Percentiles rank a stretch among this genome's conserved stretches.
phyloP scores from a whole-genome alignment of 2,888 invertebrate species.

The Cybosia mesomella region DNA sequence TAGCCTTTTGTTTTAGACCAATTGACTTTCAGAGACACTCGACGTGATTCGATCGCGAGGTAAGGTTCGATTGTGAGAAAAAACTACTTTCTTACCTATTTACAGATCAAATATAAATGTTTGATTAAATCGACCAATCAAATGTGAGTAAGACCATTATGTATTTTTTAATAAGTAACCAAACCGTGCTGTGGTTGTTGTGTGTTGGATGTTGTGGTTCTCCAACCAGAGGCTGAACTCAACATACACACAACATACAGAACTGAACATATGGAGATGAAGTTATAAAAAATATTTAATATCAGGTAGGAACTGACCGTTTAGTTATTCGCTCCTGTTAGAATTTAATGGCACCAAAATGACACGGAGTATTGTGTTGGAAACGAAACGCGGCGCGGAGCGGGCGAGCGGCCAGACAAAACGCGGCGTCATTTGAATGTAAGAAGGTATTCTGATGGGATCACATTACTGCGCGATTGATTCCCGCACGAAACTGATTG shows the following conservation, averaged over 20 bases:
- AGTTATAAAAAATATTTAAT: not conserved
- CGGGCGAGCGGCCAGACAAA: slow-evolving; percentile 11
- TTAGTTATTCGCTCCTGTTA: not conserved
- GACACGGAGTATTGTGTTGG: not conserved
- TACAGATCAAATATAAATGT: too few species aligned
- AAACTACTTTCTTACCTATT: too few species aligned
- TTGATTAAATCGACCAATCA: too few species aligned
- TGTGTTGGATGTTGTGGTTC: too few species aligned
- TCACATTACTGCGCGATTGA: slow-evolving; percentile 48
- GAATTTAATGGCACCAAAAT: not conserved
- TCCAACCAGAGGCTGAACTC: too few species aligned
- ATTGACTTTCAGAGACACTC: not conserved
- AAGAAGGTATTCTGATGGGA: slow-evolving; percentile 50
- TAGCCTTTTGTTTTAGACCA: too few species aligned
- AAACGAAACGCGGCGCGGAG: not conserved
- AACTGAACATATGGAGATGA: too few species aligned
- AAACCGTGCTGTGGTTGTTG: too few species aligned
- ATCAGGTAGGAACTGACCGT: not conserved
- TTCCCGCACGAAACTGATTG: slow-evolving; percentile 39
- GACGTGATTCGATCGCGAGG: not conserved
- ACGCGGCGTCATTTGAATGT: slow-evolving; percentile 41
- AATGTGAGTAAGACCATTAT: too few species aligned
- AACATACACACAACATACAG: not conserved
- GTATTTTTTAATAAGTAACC: not conserved
- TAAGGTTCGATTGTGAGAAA: too few species aligned